phyloP scores from a whole-genome alignment of 1,140 invertebrate genomes.

The Caenorhabditis brenneri region DNA sequence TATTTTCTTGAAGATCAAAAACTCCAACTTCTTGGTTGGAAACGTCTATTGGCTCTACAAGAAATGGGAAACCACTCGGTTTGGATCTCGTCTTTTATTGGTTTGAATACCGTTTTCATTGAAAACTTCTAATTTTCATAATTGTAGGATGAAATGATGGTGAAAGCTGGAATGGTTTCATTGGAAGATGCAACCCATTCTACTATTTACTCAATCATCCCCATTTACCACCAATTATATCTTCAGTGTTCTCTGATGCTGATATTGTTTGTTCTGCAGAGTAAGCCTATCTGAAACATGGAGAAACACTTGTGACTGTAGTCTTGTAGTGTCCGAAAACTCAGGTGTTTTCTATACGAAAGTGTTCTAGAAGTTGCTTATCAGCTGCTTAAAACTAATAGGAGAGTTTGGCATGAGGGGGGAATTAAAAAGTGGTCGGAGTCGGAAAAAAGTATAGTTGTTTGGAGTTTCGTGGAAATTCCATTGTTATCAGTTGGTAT shows the following conservation, averaged over 20 bases:
- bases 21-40: neutral
- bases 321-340: no score
- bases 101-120: neutral
- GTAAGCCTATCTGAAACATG: neutral
- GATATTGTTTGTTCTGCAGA: slow-evolving; percentile 15
- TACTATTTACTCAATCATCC: slow-evolving; percentile 14
- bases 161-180: neutral
- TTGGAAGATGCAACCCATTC: neutral
- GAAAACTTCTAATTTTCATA: neutral
- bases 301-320: no score
- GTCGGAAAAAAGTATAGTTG: no score
- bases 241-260: neutral
- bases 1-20: neutral
- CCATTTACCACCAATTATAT: neutral
- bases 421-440: no score
- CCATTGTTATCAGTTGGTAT: no score
- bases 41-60: neutral
- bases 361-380: no score
- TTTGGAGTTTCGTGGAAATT: neutral
- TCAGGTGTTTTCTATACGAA: no score
- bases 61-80: slow-evolving; percentile 13
- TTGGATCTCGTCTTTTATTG: neutral
- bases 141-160: neutral
- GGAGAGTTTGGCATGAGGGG: no score
- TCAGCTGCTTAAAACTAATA: no score